Evolutionary conservation across 2,888 invertebrate genomes (phyloP), one percentile per base, ranked within the genome.

Genomic region (Drosophila anomalata): DNA sequence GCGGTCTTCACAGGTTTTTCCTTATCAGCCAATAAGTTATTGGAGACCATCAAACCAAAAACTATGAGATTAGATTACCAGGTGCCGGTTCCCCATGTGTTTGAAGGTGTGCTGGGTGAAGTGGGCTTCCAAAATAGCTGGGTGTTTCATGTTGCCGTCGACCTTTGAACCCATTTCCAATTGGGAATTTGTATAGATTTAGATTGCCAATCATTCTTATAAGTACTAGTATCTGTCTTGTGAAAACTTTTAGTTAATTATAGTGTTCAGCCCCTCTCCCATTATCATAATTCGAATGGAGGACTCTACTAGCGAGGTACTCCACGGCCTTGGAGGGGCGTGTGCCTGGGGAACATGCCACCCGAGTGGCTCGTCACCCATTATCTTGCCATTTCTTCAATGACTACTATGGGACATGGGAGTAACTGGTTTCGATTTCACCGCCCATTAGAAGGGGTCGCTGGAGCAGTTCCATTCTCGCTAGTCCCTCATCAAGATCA

Each of bases 1-100:
- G 47, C 9, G 39, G n/a, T n/a, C 55, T 39, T 39, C 31, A 7
- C 20, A 22, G 22, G 44, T 26, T 52, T 42, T 9, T 22, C 7
- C 53, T 63, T 65, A 65, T 65, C 65, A 41, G 5, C 3, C 20
- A 54, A 47, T 63, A 36, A 29, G 62, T 29, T 61, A 63, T 65
- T 65, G 54, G 29, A 65, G 63, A 63, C 53, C 65, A 65, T 65
- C 5, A 47, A 36, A 44, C 22, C 17, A 26, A 9, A 36, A 73
- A 73, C 57, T 58, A 54, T 44, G 54, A 60, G 79, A 79, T 79
- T 71, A 83, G 79, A 79, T 79, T 79, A 67, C 46, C 60, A 46
- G 63, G 31, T 63, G 47, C 46, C 62, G 24, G 63, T 24, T 31
- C 22, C 44, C 36, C 3, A 6, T 36, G 26, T 42, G 42, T 50